phyloP scores from a whole-genome alignment of 2,797 vertebrate species.

The Pitangus sulphuratus region DNA sequence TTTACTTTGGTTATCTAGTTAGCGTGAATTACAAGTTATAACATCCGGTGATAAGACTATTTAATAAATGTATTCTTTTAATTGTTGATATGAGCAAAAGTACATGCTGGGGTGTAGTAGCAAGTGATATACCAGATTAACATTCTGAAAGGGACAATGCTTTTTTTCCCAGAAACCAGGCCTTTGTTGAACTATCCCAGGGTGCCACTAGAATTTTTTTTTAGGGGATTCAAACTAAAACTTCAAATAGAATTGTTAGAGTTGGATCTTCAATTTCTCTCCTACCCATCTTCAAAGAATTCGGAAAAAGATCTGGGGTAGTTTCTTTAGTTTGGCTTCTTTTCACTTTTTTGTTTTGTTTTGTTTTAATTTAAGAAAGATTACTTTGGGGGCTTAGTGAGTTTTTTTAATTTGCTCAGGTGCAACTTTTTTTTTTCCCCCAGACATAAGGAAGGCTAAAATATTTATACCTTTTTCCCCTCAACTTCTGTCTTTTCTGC shows the following conservation, averaged over 20 bases:
- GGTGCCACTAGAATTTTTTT: constrained; percentile 75
- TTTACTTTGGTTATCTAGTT: constrained; percentile 81
- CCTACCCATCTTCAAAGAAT: constrained; percentile 57
- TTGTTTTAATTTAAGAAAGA: constrained; percentile 18
- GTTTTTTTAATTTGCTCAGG: not conserved
- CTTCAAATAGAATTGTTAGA: constrained; percentile 72
- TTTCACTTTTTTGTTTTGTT: not conserved
- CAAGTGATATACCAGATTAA: constrained; percentile 92
- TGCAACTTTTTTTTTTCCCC: not conserved
- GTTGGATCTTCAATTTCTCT: constrained; percentile 57
- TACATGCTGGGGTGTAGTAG: constrained; percentile 81
- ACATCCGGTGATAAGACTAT: constrained; percentile 78
- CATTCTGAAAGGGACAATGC: constrained; percentile 90
- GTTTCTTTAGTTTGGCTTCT: not conserved
- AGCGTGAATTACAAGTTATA: constrained; percentile 81
- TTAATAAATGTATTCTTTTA: constrained; percentile 83
- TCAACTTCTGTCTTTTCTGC: not conserved
- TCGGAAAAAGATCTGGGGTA: not conserved
- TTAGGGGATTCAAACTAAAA: constrained; percentile 70
- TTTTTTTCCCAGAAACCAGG: constrained; percentile 90
- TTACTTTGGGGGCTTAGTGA: not conserved
- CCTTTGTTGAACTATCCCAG: constrained; percentile 90
- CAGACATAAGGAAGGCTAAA: not conserved
- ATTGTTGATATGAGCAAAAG: constrained; percentile 81
- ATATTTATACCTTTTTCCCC: not conserved